These are phyloP conservation scores for Ectemnius continuus DNA, from an alignment of 2,888 invertebrate species.

Conservation along the genomic window DNA sequence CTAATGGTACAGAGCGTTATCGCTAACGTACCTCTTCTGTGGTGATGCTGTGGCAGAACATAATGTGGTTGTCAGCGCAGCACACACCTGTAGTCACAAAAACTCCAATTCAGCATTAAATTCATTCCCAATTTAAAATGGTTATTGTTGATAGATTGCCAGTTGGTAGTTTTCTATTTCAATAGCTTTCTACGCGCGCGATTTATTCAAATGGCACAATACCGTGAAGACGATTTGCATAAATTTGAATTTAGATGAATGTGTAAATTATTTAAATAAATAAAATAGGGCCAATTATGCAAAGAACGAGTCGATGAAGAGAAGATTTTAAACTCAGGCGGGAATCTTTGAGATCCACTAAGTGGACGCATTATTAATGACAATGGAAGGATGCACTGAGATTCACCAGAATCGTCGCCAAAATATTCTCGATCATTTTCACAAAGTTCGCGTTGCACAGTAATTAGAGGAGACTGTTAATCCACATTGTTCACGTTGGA, in stretches of 20 bases:
- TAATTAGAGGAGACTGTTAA: background rate
- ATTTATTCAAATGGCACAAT: no score
- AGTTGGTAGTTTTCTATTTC: no score
- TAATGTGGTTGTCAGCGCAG: constrained; percentile 37
- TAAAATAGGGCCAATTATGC: no score
- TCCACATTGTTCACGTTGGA: background rate
- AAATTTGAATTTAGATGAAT: no score
- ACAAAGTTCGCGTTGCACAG: constrained; percentile 1
- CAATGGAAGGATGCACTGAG: background rate
- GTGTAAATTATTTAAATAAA: no score
- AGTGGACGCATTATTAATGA: background rate
- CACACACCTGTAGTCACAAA: constrained; percentile 39
- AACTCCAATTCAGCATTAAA: background rate
- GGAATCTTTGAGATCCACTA: background rate
- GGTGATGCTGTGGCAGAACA: constrained; percentile 21
- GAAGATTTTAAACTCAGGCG: background rate
- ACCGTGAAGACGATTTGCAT: no score
- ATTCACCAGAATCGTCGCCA: no score
- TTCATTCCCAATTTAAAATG: no score
- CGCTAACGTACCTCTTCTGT: constrained; percentile 30
- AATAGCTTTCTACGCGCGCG: no score
- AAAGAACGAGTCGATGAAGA: no score
- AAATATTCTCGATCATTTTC: background rate
- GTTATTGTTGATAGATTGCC: no score
- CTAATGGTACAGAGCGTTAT: background rate